Conservation (phyloP, 2,797 vertebrate genomes). For the Novumbra hubbsi region DNA sequence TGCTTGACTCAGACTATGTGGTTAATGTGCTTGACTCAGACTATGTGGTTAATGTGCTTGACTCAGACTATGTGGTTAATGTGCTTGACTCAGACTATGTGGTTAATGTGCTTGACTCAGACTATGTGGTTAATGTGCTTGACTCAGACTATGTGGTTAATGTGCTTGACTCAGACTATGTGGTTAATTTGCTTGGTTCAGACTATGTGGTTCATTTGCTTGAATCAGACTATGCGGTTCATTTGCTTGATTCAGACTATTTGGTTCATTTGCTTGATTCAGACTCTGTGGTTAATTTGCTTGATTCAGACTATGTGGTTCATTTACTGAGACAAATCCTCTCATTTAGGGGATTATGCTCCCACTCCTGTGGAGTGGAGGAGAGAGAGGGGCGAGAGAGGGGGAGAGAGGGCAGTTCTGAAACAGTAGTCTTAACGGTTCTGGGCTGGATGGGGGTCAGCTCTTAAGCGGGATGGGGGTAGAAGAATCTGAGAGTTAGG, state of each 20-base stretch:
- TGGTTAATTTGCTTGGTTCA: conserved; percentile 52
- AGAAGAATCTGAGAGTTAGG: conserved; percentile 46
- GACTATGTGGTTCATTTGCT: conserved; percentile 47
- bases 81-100: conserved; percentile 43
- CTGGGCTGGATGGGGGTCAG: conserved; percentile 25
- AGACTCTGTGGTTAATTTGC: conserved; percentile 43
- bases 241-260: conserved; percentile 45
- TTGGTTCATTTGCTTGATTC: conserved; percentile 53
- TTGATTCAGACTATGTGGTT: conserved; percentile 41
- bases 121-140: conserved; percentile 55
- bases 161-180: no score
- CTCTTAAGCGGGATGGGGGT: conserved; percentile 34
- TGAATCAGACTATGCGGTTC: no score
- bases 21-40: conserved; percentile 50
- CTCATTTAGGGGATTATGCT: conserved; percentile 63
- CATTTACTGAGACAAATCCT: conserved; percentile 62
- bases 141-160: conserved; percentile 39
- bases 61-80: no score
- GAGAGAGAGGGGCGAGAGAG: conserved; percentile 14
- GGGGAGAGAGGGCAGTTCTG: conserved; percentile 27
- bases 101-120: conserved; percentile 56
- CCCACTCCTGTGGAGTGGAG: conserved; percentile 34
- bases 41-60: conserved; percentile 49
- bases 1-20: no score
- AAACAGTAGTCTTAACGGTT: conserved; percentile 34